Evolutionary conservation across 2,888 invertebrate genomes (phyloP), one percentile per base, ranked within the genome.

Genomic region (Zygogramma bicolorata): DNA sequence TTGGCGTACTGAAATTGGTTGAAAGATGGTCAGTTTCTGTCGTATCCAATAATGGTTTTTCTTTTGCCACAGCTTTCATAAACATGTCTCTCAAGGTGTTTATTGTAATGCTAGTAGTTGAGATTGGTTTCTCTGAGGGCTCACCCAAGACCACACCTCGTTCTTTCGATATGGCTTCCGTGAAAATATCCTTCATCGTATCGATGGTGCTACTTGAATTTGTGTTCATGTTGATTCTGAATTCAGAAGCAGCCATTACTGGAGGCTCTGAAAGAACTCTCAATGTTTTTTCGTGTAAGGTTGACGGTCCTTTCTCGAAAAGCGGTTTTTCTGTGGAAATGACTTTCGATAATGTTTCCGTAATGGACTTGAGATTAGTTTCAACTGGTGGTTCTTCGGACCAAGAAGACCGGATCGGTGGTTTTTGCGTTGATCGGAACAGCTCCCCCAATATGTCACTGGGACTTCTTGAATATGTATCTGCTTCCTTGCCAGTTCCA

Each of bases 171-270:
- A 22, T 6, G 7, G 38, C 6, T 38, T 38, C 20, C 20, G 10
- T 25, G 18, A 65, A 34, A 46, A 70, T 60, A 49, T 63, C 22
- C n/a, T 63, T 69, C 31, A 63, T 63, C 20, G 63, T 25, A 58
- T 58, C 53, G 6, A 53, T 27, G 3, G 53, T 53, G n/a, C 25
- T 25, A n/a, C 25, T 53, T 15, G 53, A 53, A 13, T 53, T 25
- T 4, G 53, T 53, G 25, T 53, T 53, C 53, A 53, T 27, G n/a
- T 53, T 53, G 18, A 46, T 53, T 53, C 53, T 13, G 27, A 53
- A 46, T 46, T 46, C 46, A 20, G 46, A 46, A 18, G 46, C 20
- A 20, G 15, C 20, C 8, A 46, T 46, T 10, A 46, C 10, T 10
- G 46, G 46, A 18, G 8, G 10, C 20, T 46, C 18, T 20, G 46